A percentile compares a stretch with the other conserved stretches of the same genome.
Evolutionary conservation across 2,113 vertebrate species (phyloP).

Genomic region (Chloropsis cyanopogon): DNA sequence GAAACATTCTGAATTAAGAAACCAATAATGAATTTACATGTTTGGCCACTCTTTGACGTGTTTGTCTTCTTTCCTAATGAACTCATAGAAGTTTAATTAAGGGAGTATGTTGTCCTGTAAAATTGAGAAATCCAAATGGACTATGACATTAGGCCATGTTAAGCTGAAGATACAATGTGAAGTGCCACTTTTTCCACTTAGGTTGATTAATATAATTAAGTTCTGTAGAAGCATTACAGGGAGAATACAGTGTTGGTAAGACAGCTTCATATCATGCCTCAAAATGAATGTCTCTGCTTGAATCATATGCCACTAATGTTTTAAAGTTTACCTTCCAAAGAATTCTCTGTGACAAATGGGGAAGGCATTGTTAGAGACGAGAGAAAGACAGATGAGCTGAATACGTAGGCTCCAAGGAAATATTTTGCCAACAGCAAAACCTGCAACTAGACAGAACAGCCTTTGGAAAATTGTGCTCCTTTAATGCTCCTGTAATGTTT

Average conservation of each 20-base stretch:
- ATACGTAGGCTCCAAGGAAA: not conserved
- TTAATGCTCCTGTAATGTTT: not conserved
- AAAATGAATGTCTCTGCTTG: not conserved
- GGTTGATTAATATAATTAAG: not conserved
- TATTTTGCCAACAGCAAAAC: not conserved
- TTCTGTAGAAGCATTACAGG: not conserved
- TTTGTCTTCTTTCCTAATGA: not conserved
- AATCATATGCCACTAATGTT: not conserved
- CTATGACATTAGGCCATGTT: not conserved
- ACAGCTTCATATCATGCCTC: not conserved
- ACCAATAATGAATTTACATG: not conserved
- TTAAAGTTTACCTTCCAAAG: not conserved
- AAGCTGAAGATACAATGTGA: not conserved
- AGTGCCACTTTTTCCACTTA: not conserved
- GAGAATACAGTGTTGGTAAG: not conserved
- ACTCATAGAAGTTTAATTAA: not conserved
- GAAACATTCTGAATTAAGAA: not conserved
- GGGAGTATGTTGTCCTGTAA: not conserved
- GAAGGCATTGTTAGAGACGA: not conserved
- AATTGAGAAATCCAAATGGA: not conserved
- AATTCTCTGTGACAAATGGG: not conserved
- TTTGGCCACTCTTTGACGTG: not conserved
- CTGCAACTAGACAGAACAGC: not conserved
- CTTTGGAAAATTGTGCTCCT: not conserved
- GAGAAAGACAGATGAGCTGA: not conserved